Percentiles rank a stretch among this genome's conserved stretches.
phyloP scores from a whole-genome alignment of 2,113 vertebrate species.

The Beaufortia kweichowensis region DNA sequence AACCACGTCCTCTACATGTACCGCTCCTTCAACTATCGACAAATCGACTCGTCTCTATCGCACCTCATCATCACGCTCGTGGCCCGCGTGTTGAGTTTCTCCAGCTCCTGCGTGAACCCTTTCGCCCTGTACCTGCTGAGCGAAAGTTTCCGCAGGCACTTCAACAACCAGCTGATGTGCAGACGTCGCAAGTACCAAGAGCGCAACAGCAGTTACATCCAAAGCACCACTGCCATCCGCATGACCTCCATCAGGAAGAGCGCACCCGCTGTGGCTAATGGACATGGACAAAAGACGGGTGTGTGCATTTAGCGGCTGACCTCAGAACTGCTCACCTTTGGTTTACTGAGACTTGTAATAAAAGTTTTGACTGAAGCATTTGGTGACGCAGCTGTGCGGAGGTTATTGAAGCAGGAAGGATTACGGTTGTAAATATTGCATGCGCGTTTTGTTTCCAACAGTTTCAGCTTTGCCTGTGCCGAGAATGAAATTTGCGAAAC shows the following conservation, averaged over 20 bases:
- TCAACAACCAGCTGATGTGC: constrained; percentile 89
- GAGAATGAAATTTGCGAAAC: neutral
- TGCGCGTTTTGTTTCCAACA: neutral
- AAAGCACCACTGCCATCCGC: constrained; percentile 84
- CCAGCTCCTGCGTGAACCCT: constrained; percentile 94
- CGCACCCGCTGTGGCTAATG: constrained; percentile 63
- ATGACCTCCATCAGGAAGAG: constrained; percentile 91
- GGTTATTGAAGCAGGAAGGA: neutral
- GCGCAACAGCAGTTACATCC: constrained; percentile 80
- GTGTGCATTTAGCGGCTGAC: constrained; percentile 31
- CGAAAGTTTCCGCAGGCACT: constrained; percentile 91
- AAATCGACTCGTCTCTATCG: constrained; percentile 88
- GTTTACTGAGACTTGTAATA: neutral
- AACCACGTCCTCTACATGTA: constrained; percentile 92
- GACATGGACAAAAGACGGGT: constrained; percentile 21
- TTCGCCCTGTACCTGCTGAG: constrained; percentile 94
- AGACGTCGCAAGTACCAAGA: constrained; percentile 77
- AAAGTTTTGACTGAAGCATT: neutral
- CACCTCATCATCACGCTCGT: constrained; percentile 87
- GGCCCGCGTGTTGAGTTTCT: constrained; percentile 89
- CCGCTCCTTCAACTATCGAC: constrained; percentile 89
- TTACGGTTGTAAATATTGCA: constrained; percentile 36
- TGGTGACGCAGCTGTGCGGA: neutral
- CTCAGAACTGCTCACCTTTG: neutral
- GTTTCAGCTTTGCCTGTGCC: neutral